Conservation (phyloP, 2,113 vertebrate genomes). For the Andinoacara biseriatus region DNA sequence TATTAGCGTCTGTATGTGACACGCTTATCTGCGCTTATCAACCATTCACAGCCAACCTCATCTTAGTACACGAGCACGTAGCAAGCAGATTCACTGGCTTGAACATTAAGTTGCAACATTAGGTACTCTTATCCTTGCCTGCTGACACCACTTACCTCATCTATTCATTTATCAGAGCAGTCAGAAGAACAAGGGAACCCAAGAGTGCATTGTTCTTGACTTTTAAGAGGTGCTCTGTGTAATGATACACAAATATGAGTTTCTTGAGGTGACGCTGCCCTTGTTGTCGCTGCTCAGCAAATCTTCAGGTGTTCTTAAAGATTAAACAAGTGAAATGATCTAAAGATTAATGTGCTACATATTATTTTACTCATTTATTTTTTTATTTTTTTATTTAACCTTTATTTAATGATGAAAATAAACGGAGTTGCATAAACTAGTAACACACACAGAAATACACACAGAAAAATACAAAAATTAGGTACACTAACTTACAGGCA, state of each 20-base stretch:
- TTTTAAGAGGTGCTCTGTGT: neutral
- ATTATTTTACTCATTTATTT: neutral
- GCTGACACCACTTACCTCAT: neutral
- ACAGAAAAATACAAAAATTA: neutral
- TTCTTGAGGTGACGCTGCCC: too few relatives aligned
- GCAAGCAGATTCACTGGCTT: slow-evolving; percentile 23
- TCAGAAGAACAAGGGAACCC: neutral
- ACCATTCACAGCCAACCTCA: slow-evolving; percentile 32
- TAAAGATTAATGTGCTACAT: neutral
- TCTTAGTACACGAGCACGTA: slow-evolving; percentile 15
- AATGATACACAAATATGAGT: too few relatives aligned
- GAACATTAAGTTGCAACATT: slow-evolving; percentile 9
- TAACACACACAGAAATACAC: neutral
- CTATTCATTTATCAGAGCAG: neutral
- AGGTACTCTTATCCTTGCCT: neutral
- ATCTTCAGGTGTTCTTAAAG: neutral
- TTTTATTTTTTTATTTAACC: too few relatives aligned
- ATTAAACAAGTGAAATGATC: neutral
- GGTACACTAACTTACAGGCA: neutral
- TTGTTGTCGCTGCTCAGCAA: too few relatives aligned
- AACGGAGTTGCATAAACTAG: too few relatives aligned
- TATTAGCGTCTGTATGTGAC: neutral
- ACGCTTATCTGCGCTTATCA: neutral
- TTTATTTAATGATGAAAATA: too few relatives aligned
- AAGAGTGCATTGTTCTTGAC: neutral